Base-by-base conservation (phyloP, 2,888 invertebrate species). In the Tenthredo mesomela region DNA sequence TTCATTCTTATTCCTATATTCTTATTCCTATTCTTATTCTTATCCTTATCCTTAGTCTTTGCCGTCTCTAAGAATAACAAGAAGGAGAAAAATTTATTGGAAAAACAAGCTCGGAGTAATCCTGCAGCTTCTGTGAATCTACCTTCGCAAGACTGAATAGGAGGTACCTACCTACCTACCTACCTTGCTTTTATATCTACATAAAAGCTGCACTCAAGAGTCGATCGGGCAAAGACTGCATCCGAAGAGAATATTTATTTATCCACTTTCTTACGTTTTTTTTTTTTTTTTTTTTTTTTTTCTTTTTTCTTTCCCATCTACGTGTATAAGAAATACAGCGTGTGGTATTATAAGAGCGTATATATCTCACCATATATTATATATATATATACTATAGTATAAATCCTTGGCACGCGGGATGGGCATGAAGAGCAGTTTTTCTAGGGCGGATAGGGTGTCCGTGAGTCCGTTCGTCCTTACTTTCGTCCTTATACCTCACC, bases 151-250 rank as follows among this genome's bases (percentile, higher is more conserved):
- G 65, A 29, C 65, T 61, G 61, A 12, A 61, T 12, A 25, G 21
- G 18, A 10, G 61, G 10, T 15, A 10, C 18, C 29, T 29, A n/a
- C n/a, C n/a, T n/a, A n/a, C n/a, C n/a, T n/a, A n/a, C n/a, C 29
- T 29, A 2, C 18, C 18, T 1, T 1, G 15, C 67, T 67, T 54
- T 67, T 67, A 67, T 5, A 33, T 67, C 18, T 33, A 67, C 67
- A 67, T 67, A 67, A 67, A 67, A 67, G 67, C 12, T 67, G 67
- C 67, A 67, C 67, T 67, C 67, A 18, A 15, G 33, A 67, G 33
- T 67, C 67, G 67, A 67, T 67, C 33, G 67, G 18, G 33, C 29
- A 12, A 33, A 67, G 12, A 33, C 15, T 67, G 33, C 67, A 67
- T 67, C 6, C 18, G 3, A 33, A 67, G 67, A 7, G 47, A 58